Conservation (phyloP, 2,113 vertebrate genomes). For the Tachuris rubrigastra region DNA sequence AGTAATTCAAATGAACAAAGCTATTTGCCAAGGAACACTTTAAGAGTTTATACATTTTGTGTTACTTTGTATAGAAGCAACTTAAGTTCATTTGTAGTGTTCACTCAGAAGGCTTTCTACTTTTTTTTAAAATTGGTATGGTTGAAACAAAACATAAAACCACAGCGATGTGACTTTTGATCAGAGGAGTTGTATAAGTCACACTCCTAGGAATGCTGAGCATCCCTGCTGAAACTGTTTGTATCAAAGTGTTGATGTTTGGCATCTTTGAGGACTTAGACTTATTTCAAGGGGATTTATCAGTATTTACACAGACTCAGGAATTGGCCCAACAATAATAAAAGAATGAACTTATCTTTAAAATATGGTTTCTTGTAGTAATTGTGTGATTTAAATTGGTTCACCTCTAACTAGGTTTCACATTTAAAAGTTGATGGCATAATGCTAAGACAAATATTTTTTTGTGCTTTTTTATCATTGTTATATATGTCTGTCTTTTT, state of each 20-base stretch:
- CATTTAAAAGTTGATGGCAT: neutral
- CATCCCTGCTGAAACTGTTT: neutral
- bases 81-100: neutral
- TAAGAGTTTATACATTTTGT: neutral
- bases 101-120: neutral
- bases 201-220: neutral
- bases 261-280: neutral
- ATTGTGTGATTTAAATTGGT: neutral
- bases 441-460: conserved; percentile 34
- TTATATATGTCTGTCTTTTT: neutral
- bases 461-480: conserved; percentile 13
- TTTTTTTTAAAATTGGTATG: neutral
- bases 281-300: neutral
- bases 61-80: neutral
- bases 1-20: neutral
- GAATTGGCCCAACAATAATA: neutral
- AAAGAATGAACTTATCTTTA: neutral
- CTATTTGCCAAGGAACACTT: neutral
- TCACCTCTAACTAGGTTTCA: neutral
- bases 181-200: neutral
- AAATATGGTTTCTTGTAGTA: neutral
- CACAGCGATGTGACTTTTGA: neutral
- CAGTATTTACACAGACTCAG: conserved; percentile 8
- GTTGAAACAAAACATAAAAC: neutral
- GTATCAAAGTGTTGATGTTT: neutral